Conservation (phyloP, 2,888 invertebrate species). For the Scaptomyza flava region DNA sequence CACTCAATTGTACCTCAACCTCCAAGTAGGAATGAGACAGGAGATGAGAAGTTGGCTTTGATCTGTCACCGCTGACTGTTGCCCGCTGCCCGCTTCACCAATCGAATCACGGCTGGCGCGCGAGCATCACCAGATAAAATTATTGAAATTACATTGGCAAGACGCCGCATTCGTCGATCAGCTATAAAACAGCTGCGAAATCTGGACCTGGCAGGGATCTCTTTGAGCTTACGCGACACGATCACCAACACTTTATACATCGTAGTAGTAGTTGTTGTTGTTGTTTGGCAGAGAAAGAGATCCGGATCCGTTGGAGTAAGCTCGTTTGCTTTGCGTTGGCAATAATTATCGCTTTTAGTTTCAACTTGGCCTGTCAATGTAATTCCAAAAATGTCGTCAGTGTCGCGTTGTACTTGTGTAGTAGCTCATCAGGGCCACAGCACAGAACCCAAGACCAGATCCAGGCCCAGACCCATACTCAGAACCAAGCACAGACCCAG, state of each 20-base stretch:
- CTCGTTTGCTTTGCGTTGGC: slow-evolving; percentile 28
- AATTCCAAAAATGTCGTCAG: slow-evolving; percentile 82
- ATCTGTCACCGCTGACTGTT: slow-evolving; percentile 64
- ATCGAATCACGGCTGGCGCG: slow-evolving; percentile 78
- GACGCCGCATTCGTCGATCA: slow-evolving; percentile 71
- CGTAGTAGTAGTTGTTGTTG: background rate
- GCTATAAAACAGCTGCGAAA: slow-evolving; percentile 42
- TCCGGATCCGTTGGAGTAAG: slow-evolving; percentile 34
- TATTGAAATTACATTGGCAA: slow-evolving; percentile 81
- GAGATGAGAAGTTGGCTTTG: slow-evolving; percentile 50
- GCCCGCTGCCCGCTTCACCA: slow-evolving; percentile 40
- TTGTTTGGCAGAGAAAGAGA: slow-evolving; percentile 26
- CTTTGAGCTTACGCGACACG: slow-evolving; percentile 63
- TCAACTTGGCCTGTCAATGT: slow-evolving; percentile 78
- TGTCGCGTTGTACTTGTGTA: slow-evolving; percentile 69
- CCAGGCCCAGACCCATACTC: slow-evolving; percentile 1
- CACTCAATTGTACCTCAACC: slow-evolving; percentile 33
- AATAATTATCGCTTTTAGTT: slow-evolving; percentile 81
- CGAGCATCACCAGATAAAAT: slow-evolving; percentile 81
- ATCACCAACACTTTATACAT: slow-evolving; percentile 67
- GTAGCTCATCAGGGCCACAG: slow-evolving; percentile 62
- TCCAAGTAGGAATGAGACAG: background rate
- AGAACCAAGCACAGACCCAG: slow-evolving; percentile 12
- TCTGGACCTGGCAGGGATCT: slow-evolving; percentile 26
- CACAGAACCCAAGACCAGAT: slow-evolving; percentile 2